Evolutionary conservation across 2,113 vertebrate species (phyloP), one percentile per base, ranked within the genome.

Genomic region (Microcebus lehilahytsara): DNA sequence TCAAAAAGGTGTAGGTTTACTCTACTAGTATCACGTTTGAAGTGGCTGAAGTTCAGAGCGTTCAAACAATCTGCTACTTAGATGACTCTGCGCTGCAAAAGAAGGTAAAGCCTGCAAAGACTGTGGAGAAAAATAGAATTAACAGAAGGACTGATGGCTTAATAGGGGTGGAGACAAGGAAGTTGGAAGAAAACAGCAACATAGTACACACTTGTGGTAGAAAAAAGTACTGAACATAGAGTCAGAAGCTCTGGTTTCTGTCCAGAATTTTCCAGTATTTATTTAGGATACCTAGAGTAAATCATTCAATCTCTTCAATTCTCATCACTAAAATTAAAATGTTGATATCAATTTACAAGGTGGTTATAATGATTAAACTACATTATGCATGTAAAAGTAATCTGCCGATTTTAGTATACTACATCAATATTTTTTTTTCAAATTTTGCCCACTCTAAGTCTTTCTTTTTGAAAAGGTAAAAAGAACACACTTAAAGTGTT

Each of bases 241-340:
- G 11, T n/a, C 32, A 84, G 27, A 42, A 74, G 23, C 3, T 10
- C 23, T 80, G 23, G 20, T 40, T 27, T 60, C 25, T 67, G 17
- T 81, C 32, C 2, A 1, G 2, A 90, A 49, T 49, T 96, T 81
- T 1, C 84, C 49, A 85, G 17, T 69, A 12, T 89, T 19, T 56
- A 27, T 8, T 79, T 72, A 49, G 34, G 53, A 5, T 17, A 71
- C 20, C 5, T 84, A 53, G 42, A 3, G 23, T 0, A 67, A 81
- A 60, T 96, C 8, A 58, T 84, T 91, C 74, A 86, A 84, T 64
- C 30, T 85, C 67, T 16, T 94, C 7, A 75, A 2, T 92, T 92
- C 34, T 83, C n/a, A 71, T 91, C 53, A 80, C 20, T 89, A 84
- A 96, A 87, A 88, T 42, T 53, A 90, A 93, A 46, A 84, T 9